A percentile compares a stretch with the other conserved stretches of the same genome.
Evolutionary conservation across 2,888 invertebrate species (phyloP).

Genomic region (Perithous albicinctus): DNA sequence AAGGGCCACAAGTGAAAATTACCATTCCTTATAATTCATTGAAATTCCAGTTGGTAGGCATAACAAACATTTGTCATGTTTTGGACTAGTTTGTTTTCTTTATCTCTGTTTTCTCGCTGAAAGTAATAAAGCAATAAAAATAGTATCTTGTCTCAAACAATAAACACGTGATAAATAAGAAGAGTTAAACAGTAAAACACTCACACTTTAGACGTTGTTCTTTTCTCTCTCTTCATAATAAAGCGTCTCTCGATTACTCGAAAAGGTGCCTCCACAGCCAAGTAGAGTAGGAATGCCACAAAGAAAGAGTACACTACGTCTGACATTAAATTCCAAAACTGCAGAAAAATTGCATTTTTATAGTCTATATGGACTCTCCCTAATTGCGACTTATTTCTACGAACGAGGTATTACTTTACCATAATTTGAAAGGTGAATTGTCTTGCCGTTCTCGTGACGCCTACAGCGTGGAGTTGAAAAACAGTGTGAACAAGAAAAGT

Average conservation of each 20-base stretch:
- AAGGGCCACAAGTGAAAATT: too few species aligned
- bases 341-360: slow-evolving; percentile 42
- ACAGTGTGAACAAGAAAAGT: slow-evolving; percentile 75
- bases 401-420: slow-evolving; percentile 68
- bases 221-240: slow-evolving; percentile 64
- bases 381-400: background rate
- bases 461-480: slow-evolving; percentile 74
- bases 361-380: background rate
- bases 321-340: slow-evolving; percentile 74
- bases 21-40: too few species aligned
- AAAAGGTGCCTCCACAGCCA: slow-evolving; percentile 76
- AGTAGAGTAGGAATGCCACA: slow-evolving; percentile 72
- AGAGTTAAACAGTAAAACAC: background rate
- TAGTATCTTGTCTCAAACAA: background rate
- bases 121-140: background rate
- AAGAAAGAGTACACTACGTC: slow-evolving; percentile 73
- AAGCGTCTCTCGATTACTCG: slow-evolving; percentile 76
- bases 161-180: background rate
- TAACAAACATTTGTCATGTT: background rate
- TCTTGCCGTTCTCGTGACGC: slow-evolving; percentile 71
- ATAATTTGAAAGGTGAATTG: slow-evolving; percentile 70
- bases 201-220: slow-evolving; percentile 25
- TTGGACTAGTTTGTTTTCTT: slow-evolving; percentile 52
- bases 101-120: slow-evolving; percentile 5
- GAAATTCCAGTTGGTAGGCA: too few species aligned